Conservation (phyloP, 2,888 invertebrate species). For the Eupithecia exiguata region DNA sequence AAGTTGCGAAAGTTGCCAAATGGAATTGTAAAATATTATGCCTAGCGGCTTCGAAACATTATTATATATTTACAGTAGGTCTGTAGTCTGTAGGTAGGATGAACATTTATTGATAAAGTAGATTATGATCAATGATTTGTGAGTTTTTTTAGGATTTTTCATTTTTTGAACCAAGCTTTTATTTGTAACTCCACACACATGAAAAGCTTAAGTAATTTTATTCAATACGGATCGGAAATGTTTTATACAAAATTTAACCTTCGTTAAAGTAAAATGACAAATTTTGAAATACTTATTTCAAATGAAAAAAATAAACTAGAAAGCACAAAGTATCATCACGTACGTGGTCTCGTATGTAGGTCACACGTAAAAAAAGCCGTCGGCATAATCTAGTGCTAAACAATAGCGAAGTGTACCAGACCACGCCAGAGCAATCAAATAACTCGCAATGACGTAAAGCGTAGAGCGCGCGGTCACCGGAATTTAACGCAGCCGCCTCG, state of each 20-base stretch:
- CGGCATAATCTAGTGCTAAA: background rate
- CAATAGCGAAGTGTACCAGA: constrained; percentile 15
- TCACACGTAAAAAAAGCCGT: background rate
- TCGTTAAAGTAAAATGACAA: background rate
- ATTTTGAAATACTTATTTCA: background rate
- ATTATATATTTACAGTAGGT: background rate
- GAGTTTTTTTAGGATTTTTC: background rate
- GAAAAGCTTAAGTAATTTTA: background rate
- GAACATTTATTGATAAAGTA: background rate
- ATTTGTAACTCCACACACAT: background rate
- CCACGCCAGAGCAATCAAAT: constrained; percentile 42
- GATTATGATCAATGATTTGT: background rate
- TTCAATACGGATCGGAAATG: background rate
- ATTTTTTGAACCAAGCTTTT: too few relatives aligned
- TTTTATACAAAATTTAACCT: background rate
- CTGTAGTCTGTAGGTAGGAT: too few relatives aligned
- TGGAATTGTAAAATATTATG: constrained; percentile 2
- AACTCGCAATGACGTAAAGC: constrained; percentile 39
- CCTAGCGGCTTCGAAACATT: background rate
- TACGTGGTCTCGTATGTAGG: background rate
- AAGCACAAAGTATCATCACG: background rate
- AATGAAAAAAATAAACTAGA: background rate
- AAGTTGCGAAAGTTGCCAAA: constrained; percentile 6
- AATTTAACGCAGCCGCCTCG: constrained; percentile 31
- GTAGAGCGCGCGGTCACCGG: constrained; percentile 23